These are phyloP conservation scores for Ivindomyrus marchei DNA, from an alignment of 2,113 vertebrate species.

Conservation along the genomic window DNA sequence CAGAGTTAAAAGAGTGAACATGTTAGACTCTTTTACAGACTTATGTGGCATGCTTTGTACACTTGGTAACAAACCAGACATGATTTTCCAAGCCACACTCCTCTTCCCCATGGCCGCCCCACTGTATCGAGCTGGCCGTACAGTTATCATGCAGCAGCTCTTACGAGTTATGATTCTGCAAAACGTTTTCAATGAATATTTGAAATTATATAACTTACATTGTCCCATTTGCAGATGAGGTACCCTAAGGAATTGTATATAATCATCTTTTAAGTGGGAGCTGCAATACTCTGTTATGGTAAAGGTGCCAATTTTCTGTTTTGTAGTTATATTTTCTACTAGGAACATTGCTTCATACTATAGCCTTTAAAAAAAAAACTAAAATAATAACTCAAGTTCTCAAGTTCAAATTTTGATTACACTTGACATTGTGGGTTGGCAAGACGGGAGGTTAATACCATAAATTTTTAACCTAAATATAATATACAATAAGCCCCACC, in stretches of 20 bases:
- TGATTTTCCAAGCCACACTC: background rate
- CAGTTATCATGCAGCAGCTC: background rate
- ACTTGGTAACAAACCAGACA: background rate
- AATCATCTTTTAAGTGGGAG: background rate
- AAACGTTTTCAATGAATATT: background rate
- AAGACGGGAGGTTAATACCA: background rate
- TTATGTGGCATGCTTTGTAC: background rate
- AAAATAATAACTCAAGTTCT: background rate
- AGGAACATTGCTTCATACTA: background rate
- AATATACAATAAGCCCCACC: background rate
- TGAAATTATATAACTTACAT: background rate
- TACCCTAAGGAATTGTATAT: background rate
- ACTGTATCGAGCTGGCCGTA: background rate
- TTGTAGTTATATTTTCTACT: background rate
- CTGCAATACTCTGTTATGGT: background rate
- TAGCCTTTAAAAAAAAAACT: background rate
- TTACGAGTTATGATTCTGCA: background rate
- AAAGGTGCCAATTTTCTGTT: background rate
- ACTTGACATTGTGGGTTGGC: background rate
- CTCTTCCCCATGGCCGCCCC: background rate
- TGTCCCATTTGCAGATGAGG: background rate
- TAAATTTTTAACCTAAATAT: background rate
- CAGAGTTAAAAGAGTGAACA: background rate
- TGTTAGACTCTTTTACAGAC: background rate
- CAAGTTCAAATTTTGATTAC: background rate